Conservation (phyloP, 2,797 vertebrate genomes). For the Chiroxiphia lanceolata region DNA sequence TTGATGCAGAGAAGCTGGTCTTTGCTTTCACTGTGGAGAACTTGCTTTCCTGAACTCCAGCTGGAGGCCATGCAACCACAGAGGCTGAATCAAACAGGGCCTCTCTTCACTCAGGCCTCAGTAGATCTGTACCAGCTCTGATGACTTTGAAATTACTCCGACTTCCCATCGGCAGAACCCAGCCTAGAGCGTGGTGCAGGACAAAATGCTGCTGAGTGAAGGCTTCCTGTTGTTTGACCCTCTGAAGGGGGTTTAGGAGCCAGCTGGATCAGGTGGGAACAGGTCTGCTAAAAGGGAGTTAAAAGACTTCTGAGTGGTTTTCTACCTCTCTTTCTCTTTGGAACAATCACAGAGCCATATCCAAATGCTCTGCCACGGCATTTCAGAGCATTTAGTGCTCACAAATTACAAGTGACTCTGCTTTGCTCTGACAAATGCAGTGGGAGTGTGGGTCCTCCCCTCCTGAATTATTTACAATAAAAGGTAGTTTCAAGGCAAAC, state of each 20-base stretch:
- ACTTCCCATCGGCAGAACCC: background rate
- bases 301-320: background rate
- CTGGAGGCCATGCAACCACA: background rate
- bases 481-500: background rate
- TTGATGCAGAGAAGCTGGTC: background rate
- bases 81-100: background rate
- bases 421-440: constrained; percentile 18
- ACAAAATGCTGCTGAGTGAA: background rate
- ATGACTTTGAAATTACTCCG: background rate
- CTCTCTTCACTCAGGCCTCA: background rate
- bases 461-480: background rate
- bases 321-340: background rate
- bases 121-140: background rate
- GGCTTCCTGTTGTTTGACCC: background rate
- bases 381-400: background rate
- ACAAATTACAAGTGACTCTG: background rate
- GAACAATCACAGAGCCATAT: background rate
- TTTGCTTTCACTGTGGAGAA: background rate
- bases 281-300: constrained; percentile 2
- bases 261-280: background rate
- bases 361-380: background rate
- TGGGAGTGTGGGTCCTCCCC: background rate
- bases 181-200: background rate
- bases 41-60: background rate
- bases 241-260: background rate